These are phyloP conservation scores for Hemithea aestivaria DNA, from an alignment of 2,888 invertebrate species.

Conservation along the genomic window DNA sequence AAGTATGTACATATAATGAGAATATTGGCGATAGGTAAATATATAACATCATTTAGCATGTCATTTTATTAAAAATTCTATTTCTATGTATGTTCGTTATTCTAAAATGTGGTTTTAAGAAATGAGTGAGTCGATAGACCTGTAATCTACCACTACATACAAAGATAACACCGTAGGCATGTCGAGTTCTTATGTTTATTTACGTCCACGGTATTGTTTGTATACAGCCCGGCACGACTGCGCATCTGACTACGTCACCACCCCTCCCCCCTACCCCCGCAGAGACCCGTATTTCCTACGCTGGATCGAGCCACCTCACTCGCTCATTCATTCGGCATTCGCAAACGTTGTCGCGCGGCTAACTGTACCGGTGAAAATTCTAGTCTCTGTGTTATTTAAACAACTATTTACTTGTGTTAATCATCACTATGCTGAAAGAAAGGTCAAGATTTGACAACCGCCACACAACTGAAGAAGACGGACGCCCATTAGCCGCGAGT, in stretches of 20 bases:
- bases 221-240: conserved; percentile 78
- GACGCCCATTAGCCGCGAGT: conserved; percentile 55
- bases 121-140: conserved; percentile 1
- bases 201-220: conserved; percentile 79
- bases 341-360: conserved; percentile 67
- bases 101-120: too few species aligned
- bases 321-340: conserved; percentile 76
- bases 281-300: conserved; percentile 63
- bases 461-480: conserved; percentile 51
- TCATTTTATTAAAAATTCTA: too few species aligned
- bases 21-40: conserved; percentile 30
- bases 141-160: conserved; percentile 49
- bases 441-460: conserved; percentile 63
- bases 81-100: too few species aligned
- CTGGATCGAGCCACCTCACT: conserved; percentile 65
- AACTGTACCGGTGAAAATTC: conserved; percentile 52
- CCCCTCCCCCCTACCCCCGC: conserved; percentile 57
- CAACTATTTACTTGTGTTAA: conserved; percentile 30
- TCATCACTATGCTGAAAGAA: conserved; percentile 68
- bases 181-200: conserved; percentile 73
- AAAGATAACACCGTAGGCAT: conserved; percentile 64
- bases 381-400: conserved; percentile 45
- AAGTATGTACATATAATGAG: too few species aligned
- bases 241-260: conserved; percentile 73
- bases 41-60: too few species aligned